phyloP scores from a whole-genome alignment of 2,113 vertebrate species.

The Ammodramus savannarum region DNA sequence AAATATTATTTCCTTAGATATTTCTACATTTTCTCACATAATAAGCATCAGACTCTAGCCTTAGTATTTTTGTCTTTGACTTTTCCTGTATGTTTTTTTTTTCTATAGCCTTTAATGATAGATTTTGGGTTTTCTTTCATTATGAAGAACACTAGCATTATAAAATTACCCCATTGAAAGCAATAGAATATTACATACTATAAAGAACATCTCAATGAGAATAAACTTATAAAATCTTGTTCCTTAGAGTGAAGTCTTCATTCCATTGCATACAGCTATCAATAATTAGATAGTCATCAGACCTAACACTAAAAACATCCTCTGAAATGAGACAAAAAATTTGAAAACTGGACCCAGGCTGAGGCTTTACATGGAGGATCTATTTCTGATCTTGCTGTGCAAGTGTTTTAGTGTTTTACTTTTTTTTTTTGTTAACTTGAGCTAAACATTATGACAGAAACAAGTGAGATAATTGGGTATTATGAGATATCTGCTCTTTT shows the following conservation, averaged over 20 bases:
- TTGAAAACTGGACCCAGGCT: neutral
- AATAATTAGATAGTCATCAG: neutral
- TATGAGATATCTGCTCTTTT: neutral
- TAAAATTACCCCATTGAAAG: neutral
- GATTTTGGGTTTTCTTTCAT: neutral
- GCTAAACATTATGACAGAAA: neutral
- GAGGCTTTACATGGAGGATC: neutral
- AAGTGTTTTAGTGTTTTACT: neutral
- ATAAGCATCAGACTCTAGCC: neutral
- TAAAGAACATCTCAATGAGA: neutral
- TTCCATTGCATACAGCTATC: neutral
- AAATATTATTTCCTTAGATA: neutral
- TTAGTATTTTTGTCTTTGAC: neutral
- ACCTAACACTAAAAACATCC: neutral
- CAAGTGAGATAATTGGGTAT: neutral
- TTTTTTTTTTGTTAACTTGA: neutral
- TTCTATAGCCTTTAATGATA: neutral
- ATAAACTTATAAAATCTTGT: neutral
- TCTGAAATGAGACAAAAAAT: neutral
- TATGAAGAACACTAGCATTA: neutral
- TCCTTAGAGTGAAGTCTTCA: neutral
- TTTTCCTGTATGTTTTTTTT: neutral
- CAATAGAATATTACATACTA: neutral
- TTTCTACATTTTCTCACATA: neutral
- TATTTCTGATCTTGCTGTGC: neutral